These are phyloP conservation scores for Macrotis lagotis DNA, from an alignment of 2,113 vertebrate species.

Conservation along the genomic window DNA sequence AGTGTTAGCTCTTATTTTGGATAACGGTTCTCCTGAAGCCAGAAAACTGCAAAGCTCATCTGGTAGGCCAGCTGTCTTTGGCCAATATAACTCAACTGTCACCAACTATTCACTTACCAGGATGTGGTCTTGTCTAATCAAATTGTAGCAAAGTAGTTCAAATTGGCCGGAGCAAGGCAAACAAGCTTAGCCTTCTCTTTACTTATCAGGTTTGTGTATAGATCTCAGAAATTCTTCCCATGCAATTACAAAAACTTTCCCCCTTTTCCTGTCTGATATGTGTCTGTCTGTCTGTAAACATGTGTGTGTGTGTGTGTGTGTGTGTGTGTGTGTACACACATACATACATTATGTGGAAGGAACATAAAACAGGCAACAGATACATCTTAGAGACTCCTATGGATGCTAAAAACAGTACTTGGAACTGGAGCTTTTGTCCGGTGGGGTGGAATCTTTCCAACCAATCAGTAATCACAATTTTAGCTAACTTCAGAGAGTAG, in stretches of 20 bases:
- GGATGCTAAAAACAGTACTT: not conserved
- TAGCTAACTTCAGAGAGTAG: not conserved
- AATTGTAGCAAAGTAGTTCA: not conserved
- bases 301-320: not conserved
- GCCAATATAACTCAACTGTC: not conserved
- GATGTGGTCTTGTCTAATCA: not conserved
- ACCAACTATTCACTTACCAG: not conserved
- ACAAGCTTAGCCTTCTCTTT: not conserved
- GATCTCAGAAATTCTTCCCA: not conserved
- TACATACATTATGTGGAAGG: not conserved
- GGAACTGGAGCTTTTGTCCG: not conserved
- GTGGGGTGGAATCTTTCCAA: not conserved
- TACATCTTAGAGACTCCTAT: not conserved
- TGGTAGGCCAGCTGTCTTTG: not conserved
- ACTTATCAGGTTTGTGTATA: not conserved
- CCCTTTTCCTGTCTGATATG: not conserved
- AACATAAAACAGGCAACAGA: not conserved
- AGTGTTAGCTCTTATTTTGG: not conserved
- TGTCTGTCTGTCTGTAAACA: not conserved
- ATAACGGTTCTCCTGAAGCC: not conserved
- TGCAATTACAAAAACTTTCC: not conserved
- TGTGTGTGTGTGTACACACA: too few species aligned
- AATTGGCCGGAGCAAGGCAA: not conserved
- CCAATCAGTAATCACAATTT: not conserved
- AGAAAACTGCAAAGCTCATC: not conserved